Base-by-base conservation (phyloP, 2,113 vertebrate genomes). In the Catharus minimus region DNA sequence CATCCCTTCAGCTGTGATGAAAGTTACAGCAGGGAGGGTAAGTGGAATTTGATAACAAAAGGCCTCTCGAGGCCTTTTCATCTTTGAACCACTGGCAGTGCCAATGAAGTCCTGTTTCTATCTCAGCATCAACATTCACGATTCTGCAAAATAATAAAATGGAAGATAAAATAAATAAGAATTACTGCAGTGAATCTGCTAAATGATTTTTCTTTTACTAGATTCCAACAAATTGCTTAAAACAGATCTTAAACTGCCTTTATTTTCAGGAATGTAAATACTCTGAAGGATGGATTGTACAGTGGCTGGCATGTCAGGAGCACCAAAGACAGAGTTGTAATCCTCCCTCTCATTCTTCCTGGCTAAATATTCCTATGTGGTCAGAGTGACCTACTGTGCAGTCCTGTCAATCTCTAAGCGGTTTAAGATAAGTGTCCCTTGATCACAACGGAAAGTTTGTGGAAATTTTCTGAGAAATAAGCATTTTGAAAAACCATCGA, bases 31-130 rank as follows among this genome's bases (percentile, higher is more conserved):
- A 62, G 71, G 78, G 90, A 90, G 92, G 66, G 49, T 87, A 84
- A 96, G 84, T 89, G 86, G 92, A 96, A 94, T 90, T 95, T 94
- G 94, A 95, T 96, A 95, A 94, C 92, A 95, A 90, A 95, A 89
- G 90, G 47, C 47, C 81, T 85, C 93, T 60, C 0, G 56, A 79
- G 86, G 84, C 78, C 71, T 93, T 95, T 96, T 95, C 92, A 91
- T 96, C 92, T 90, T 90, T 95, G 88, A 90, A 86, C 83, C 62
- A 89, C 62, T 94, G 74, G 62, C 86, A 95, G 55, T 58, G 75
- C 77, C 86, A 49, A 60, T 85, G 82, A 93, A 89, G 43, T 80
- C 71, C 47, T 71, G 47, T 67, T 90, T 85, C 67, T 80, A 44
- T 82, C 86, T 94, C 58, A 82, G 46, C 89, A 69, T 82, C 89